Evolutionary conservation across 2,113 vertebrate species (phyloP).

Genomic region (Dermatemys mawii): DNA sequence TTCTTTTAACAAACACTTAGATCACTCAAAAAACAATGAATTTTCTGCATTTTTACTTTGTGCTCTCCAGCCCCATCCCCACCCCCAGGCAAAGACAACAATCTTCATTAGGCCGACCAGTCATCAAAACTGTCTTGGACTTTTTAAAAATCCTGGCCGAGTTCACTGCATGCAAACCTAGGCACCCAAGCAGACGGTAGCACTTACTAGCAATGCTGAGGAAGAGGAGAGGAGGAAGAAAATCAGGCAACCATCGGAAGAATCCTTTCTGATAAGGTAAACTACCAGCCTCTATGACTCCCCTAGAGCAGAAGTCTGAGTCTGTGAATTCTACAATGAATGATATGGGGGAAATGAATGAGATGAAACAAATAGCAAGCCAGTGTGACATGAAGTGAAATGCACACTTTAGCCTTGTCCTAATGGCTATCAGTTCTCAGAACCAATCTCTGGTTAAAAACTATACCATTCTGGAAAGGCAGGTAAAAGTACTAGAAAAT

Average conservation of each 20-base stretch:
- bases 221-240: slow-evolving; percentile 9
- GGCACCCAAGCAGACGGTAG: slow-evolving; percentile 54
- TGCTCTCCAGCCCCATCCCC: slow-evolving; percentile 5
- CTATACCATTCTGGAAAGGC: background rate
- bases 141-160: background rate
- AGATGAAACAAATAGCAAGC: background rate
- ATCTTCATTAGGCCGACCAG: slow-evolving; percentile 34
- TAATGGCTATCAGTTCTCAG: background rate
- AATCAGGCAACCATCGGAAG: slow-evolving; percentile 31
- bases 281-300: background rate
- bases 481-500: background rate
- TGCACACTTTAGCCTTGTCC: background rate
- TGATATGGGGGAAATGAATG: background rate
- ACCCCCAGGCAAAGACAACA: slow-evolving; percentile 51
- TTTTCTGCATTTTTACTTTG: slow-evolving; percentile 47
- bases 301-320: slow-evolving; percentile 37
- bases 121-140: background rate
- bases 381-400: background rate
- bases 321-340: slow-evolving; percentile 35
- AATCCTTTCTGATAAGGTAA: background rate
- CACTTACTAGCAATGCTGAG: slow-evolving; percentile 54
- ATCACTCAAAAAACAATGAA: slow-evolving; percentile 13
- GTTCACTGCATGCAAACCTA: background rate
- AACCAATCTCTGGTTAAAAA: slow-evolving; percentile 23
- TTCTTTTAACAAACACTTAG: background rate